Base-by-base conservation (phyloP, 2,797 vertebrate species). In the Jordanella pulchra region DNA sequence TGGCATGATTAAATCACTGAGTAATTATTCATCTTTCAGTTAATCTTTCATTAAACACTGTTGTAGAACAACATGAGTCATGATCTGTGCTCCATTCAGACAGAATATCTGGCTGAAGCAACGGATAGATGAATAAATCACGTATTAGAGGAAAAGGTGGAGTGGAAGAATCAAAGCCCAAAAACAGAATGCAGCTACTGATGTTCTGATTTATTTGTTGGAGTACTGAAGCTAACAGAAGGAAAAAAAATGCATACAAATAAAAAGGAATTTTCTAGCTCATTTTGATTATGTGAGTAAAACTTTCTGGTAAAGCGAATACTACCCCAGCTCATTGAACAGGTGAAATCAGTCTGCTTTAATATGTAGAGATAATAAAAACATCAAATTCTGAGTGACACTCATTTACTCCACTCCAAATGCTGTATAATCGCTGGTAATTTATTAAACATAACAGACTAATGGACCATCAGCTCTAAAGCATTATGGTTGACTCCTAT, bases 1-100 rank as follows among this genome's bases (percentile, higher is more conserved):
- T 2, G 6, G 1, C 11, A 54, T 54, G 53, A 77, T 75, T 67
- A 18, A 39, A 28, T 65, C 23, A 54, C 28, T 27, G n/a, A 64
- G 25, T 27, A 32, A 47, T 60, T 72, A 13, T 69, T 47, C 32
- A 69, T 76, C 45, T 79, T 60, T 73, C 0, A 69, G 70, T 13
- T 30, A 4, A 71, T 32, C 50, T 30, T n/a, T 17, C 17, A 47
- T 42, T 23, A 1, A 58, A 25, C 67, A 9, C 67, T 11, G 0
- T 60, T 75, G 13, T 23, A 17, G 28, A 67, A 67, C 13, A 71
- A 30, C 23, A 61, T 64, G 4, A 63, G 14, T 23, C 14, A 53
- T 65, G 21, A 58, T 28, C n/a, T 28, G 14, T 0, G 2, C 60
- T 68, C 6, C 21, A 9, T 21, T 7, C 18, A 58, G 18, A n/a